phyloP scores from a whole-genome alignment of 2,797 vertebrate species.

The Alosa sapidissima region DNA sequence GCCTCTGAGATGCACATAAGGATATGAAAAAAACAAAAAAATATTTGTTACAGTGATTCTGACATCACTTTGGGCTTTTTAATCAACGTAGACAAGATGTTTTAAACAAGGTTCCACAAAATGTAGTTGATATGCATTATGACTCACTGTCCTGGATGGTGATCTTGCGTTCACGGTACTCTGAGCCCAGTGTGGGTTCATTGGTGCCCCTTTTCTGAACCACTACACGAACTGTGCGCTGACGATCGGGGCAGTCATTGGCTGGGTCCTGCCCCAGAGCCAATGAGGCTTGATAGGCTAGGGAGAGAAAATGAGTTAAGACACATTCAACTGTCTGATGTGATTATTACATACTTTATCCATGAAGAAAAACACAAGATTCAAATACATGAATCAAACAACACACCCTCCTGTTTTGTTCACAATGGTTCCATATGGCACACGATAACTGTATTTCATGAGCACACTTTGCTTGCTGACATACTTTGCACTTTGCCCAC shows the following conservation, averaged over 20 bases:
- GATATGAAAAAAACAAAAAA: neutral
- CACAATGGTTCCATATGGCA: too few species aligned
- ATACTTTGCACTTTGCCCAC: too few species aligned
- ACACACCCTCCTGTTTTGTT: too few species aligned
- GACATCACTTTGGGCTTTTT: neutral
- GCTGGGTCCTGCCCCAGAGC: constrained; percentile 87
- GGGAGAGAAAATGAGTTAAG: constrained; percentile 32
- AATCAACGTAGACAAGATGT: neutral
- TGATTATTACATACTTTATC: too few species aligned
- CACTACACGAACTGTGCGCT: constrained; percentile 82
- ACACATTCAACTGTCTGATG: too few species aligned
- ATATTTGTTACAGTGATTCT: neutral
- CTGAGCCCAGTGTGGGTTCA: constrained; percentile 80
- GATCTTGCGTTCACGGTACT: constrained; percentile 90
- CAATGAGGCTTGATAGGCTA: constrained; percentile 86
- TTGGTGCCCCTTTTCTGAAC: constrained; percentile 83
- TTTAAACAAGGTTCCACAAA: neutral
- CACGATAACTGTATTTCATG: too few species aligned
- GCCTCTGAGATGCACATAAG: constrained; percentile 73
- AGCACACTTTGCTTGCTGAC: too few species aligned
- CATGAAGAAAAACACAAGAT: neutral
- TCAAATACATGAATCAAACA: neutral
- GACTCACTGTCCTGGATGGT: constrained; percentile 88
- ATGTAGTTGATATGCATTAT: constrained; percentile 61
- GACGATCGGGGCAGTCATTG: constrained; percentile 85